Percentiles rank a stretch among this genome's conserved stretches.
These are phyloP conservation scores for Leptatherina wallacei DNA, from an alignment of 2,797 vertebrate species.

Conservation along the genomic window DNA sequence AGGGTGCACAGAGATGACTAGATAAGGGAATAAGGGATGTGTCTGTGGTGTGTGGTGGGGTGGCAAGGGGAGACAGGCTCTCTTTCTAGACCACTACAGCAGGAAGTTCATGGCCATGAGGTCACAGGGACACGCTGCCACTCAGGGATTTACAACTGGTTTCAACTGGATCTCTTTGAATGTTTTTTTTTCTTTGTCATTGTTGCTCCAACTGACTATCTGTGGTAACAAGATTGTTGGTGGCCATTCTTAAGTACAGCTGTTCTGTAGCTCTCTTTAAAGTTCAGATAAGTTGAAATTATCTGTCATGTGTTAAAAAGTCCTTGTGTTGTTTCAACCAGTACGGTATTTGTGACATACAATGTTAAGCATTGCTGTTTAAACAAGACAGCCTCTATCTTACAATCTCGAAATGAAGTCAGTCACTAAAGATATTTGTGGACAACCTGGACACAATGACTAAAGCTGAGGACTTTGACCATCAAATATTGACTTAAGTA, in stretches of 20 bases:
- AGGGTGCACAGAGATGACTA: conserved; percentile 56
- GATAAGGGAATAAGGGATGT: conserved; percentile 54
- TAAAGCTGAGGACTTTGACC: conserved; percentile 72
- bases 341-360: conserved; percentile 30
- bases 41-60: conserved; percentile 43
- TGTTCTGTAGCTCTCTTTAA: conserved; percentile 19
- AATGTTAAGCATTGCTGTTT: conserved; percentile 41
- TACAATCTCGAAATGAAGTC: conserved; percentile 52
- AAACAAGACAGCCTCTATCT: conserved; percentile 58
- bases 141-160: conserved; percentile 76
- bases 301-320: conserved; percentile 26
- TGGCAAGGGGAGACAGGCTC: conserved; percentile 25
- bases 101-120: conserved; percentile 77
- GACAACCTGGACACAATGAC: conserved; percentile 55
- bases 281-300: conserved; percentile 38
- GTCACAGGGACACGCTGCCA: conserved; percentile 67
- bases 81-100: conserved; percentile 43
- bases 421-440: conserved; percentile 49
- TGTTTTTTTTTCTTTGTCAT: conserved; percentile 48
- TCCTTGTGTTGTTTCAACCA: conserved; percentile 18
- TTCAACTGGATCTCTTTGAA: conserved; percentile 62
- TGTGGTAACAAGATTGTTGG: conserved; percentile 25
- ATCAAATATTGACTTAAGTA: conserved; percentile 76
- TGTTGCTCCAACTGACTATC: conserved; percentile 26
- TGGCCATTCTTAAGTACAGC: conserved; percentile 25